Base-by-base conservation (phyloP, 2,888 invertebrate genomes). In the Drosophila falleni region DNA sequence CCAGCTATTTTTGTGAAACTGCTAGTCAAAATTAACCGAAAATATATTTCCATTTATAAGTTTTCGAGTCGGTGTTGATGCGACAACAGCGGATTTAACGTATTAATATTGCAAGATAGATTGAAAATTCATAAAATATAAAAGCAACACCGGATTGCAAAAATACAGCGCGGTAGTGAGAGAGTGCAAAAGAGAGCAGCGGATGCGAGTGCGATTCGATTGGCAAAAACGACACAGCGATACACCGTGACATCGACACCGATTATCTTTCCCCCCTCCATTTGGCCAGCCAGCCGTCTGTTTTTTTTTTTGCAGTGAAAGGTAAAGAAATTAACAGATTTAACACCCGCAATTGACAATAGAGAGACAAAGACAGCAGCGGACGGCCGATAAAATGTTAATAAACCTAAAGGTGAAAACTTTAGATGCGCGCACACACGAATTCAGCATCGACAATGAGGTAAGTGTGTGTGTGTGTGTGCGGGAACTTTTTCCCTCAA, bases 381-480 rank as follows among this genome's bases (percentile, higher is more conserved):
- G 44, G 68, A 79, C 66, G 66, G 66, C 60, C 62, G 68, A 49
- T 42, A 91, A 91, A 90, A 93, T 91, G 91, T 89, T 92, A 88
- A 96, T 97, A 93, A 95, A 96, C 87, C 94, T 98, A 87, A 97
- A 96, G 81, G 96, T 98, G 84, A 97, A 97, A 93, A 98, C 97
- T 71, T 94, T 98, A 91, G 97, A 98, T 94, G 96, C 97, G 39
- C 95, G 95, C 91, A 97, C 97, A 93, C 97, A 97, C 92, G 94
- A 94, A 50, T 97, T 97, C 92, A 94, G 94, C 56, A 95, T 97
- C 64, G 96, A 96, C 72, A 96, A 97, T 94, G 96, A 96, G 93
- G 97, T 97, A 94, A 96, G 96, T 94, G 68, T 58, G 56, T 59
- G 49, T 33, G 55, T 37, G 46, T 50, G 37, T 66, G 51, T 59